A percentile compares a stretch with the other conserved stretches of the same genome.
These are phyloP conservation scores for Criorhina ranunculi DNA, from an alignment of 2,888 invertebrate genomes.

Conservation along the genomic window DNA sequence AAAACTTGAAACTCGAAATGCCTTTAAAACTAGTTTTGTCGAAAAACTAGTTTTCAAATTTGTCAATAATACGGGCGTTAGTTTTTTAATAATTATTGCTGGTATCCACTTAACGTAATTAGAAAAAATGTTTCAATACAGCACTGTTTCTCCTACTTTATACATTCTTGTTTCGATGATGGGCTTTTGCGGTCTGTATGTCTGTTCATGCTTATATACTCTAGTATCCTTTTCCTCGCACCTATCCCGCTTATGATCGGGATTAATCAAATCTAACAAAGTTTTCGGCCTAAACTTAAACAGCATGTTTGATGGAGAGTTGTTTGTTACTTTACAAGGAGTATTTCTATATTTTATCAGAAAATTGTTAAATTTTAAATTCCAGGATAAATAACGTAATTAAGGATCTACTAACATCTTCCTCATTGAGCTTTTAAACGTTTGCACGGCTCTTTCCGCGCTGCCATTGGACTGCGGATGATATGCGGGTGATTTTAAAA, in stretches of 20 bases:
- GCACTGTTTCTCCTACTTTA: slow-evolving; percentile 10
- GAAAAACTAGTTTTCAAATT: no score
- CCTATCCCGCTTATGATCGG: no score
- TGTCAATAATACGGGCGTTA: no score
- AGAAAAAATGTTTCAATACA: slow-evolving; percentile 23
- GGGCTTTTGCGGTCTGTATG: background rate
- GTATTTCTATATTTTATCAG: slow-evolving; percentile 15
- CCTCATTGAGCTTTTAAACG: slow-evolving; percentile 71
- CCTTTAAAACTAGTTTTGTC: no score
- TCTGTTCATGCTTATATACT: background rate
- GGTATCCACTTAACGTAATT: slow-evolving; percentile 36
- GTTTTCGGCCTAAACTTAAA: slow-evolving; percentile 8
- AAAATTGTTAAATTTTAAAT: slow-evolving; percentile 15
- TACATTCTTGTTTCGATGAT: background rate
- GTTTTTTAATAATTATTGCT: slow-evolving; percentile 8
- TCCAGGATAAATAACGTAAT: background rate
- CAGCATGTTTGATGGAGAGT: slow-evolving; percentile 23
- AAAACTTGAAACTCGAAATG: no score
- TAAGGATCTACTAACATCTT: slow-evolving; percentile 48
- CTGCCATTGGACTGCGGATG: slow-evolving; percentile 77
- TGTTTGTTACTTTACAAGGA: background rate
- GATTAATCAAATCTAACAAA: slow-evolving; percentile 1
- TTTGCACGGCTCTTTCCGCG: slow-evolving; percentile 77
- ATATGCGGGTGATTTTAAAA: slow-evolving; percentile 37
- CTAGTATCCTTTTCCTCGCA: background rate